Conservation (phyloP, 1,140 invertebrate species). For the Zaprionus camerounensis region DNA sequence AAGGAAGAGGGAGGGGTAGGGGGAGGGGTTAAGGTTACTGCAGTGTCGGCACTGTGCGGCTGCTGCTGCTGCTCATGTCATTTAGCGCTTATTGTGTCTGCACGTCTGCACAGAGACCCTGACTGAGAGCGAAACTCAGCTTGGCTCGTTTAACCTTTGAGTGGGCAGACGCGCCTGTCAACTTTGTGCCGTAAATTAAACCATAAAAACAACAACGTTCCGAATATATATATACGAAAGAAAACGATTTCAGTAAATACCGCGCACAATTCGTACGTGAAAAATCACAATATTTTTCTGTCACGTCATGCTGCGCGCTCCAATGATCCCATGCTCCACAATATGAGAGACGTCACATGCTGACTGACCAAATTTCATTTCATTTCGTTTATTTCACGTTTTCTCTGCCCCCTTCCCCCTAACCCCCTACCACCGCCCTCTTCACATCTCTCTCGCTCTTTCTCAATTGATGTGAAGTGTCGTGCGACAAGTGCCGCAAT, state of each 20-base stretch:
- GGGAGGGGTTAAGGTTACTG: slow-evolving; percentile 2
- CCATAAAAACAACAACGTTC: slow-evolving; percentile 50
- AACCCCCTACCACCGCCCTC: background rate
- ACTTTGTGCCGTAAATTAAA: slow-evolving; percentile 76
- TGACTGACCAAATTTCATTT: slow-evolving; percentile 48
- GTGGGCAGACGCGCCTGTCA: slow-evolving; percentile 64
- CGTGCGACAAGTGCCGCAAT: slow-evolving; percentile 80
- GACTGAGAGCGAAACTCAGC: slow-evolving; percentile 5
- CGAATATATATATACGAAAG: too few species aligned
- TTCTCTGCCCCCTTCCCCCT: slow-evolving; percentile 11
- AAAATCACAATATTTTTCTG: slow-evolving; percentile 71
- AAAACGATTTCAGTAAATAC: slow-evolving; percentile 49
- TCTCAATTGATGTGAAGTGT: slow-evolving; percentile 56
- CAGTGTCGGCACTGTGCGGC: slow-evolving; percentile 16
- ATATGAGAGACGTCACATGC: slow-evolving; percentile 50
- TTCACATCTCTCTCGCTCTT: background rate
- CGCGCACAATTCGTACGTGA: slow-evolving; percentile 54
- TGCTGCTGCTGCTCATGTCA: slow-evolving; percentile 53
- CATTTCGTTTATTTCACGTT: slow-evolving; percentile 34
- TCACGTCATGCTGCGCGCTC: slow-evolving; percentile 65
- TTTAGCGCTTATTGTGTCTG: slow-evolving; percentile 80
- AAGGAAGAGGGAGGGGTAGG: background rate
- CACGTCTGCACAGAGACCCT: slow-evolving; percentile 60
- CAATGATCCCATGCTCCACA: slow-evolving; percentile 55
- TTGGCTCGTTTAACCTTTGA: slow-evolving; percentile 60